Base-by-base conservation (phyloP, 2,113 vertebrate genomes). In the Garra rufa region DNA sequence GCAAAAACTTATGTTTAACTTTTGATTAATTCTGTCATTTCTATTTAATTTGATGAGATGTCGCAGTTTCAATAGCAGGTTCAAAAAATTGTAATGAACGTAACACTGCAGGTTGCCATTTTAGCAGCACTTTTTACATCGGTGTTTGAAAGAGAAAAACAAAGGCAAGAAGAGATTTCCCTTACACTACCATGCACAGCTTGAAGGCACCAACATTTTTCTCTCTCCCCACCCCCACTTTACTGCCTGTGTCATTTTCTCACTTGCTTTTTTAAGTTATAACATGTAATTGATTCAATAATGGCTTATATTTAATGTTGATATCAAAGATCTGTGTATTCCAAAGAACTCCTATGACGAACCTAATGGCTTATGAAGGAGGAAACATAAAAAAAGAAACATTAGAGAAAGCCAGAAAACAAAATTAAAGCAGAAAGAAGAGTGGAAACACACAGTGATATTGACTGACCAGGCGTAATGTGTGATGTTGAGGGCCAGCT, bases 301-400 rank as follows among this genome's bases (percentile, higher is more conserved):
- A 85, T 88, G 83, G 70, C 59, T 77, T n/a, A 44, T 83, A 74
- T 55, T 76, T 83, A 85, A 83, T 83, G 84, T 74, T 70, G 81
- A 81, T 81, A 85, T 88, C 84, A 85, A 78, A 80, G 87, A 85
- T 83, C 76, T 83, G 34, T 75, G 43, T 52, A 44, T 48, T 46
- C 71, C 74, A 85, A 78, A 55, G 59, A 75, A 74, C 67, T 69
- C 63, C 80, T 74, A 63, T 85, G 73, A 83, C 11, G 73, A 43
- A 85, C 38, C 70, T 83, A 85, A 80, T 82, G 80, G 76, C 81
- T 76, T 70, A 59, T 41, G 28, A 34, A 82, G 34, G 19, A 84
- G 44, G 59, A 9, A 34, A 19, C 19, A 76, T 30, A 13, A 76
- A 75, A 82, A 76, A 30, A 55, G 30, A 71, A 1, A 52, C 44